Evolutionary conservation across 2,113 vertebrate species (phyloP).

Genomic region (Alligator mississippiensis): DNA sequence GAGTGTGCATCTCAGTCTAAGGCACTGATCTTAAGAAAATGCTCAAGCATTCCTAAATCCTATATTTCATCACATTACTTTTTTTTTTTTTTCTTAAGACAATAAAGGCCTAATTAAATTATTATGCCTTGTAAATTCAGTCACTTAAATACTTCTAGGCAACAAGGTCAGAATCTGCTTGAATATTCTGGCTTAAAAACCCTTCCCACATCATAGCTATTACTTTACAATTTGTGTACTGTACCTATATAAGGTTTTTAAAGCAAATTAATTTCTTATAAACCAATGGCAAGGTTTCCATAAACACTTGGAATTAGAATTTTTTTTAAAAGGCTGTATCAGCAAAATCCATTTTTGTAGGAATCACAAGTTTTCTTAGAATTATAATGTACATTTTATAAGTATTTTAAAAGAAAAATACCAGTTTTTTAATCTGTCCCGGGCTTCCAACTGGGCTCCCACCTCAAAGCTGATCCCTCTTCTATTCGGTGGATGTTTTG

Average conservation of each 20-base stretch:
- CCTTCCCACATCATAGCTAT: fast-evolving
- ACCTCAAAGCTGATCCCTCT: slow-evolving; percentile 96
- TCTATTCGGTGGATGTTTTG: slow-evolving; percentile 95
- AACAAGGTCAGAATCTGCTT: not conserved
- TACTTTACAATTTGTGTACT: not conserved
- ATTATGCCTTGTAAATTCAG: not conserved
- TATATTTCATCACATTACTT: not conserved
- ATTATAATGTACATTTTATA: slow-evolving; percentile 64
- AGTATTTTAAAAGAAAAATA: slow-evolving; percentile 81
- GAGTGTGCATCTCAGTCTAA: not conserved
- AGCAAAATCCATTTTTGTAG: not conserved
- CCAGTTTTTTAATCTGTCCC: slow-evolving; percentile 98
- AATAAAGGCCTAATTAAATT: too few species aligned
- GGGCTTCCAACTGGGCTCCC: slow-evolving; percentile 95
- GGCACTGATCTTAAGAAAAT: not conserved
- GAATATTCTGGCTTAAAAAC: not conserved
- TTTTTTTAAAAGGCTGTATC: not conserved
- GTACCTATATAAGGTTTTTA: not conserved
- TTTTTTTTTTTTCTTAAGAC: too few species aligned
- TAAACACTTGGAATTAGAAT: not conserved
- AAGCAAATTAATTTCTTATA: slow-evolving; percentile 37
- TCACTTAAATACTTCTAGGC: not conserved
- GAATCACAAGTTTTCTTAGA: not conserved
- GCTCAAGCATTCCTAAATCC: not conserved
- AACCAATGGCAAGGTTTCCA: slow-evolving; percentile 42